Evolutionary conservation across 2,113 vertebrate genomes (phyloP).

Genomic region (Chionodraco myersi): DNA sequence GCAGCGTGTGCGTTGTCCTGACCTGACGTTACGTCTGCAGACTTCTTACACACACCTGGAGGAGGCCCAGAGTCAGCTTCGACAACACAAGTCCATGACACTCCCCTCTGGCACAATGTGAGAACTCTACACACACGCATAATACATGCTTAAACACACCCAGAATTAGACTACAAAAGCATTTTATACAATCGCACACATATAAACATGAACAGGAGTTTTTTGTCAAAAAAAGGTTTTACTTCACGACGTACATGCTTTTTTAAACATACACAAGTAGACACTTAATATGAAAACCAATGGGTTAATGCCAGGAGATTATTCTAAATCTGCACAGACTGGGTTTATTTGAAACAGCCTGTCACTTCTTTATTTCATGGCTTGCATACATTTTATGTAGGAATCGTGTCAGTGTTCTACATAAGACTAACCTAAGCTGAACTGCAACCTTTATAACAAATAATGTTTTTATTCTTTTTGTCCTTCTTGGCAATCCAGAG

Average conservation of each 20-base stretch:
- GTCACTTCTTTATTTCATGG: constrained; percentile 34
- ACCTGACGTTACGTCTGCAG: constrained; percentile 84
- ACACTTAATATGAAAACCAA: constrained; percentile 52
- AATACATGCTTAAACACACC: not conserved
- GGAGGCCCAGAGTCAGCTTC: constrained; percentile 79
- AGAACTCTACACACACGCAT: constrained; percentile 60
- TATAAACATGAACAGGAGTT: not conserved
- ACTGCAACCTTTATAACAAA: constrained; percentile 3
- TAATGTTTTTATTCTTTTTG: constrained; percentile 73
- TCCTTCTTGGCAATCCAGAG: constrained; percentile 83
- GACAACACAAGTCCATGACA: constrained; percentile 70
- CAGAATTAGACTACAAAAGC: not conserved
- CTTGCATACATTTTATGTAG: constrained; percentile 57
- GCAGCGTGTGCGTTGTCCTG: constrained; percentile 87
- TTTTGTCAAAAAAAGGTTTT: not conserved
- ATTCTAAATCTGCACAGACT: constrained; percentile 82
- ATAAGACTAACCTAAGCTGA: not conserved
- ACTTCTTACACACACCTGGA: constrained; percentile 81
- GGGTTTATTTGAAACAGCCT: constrained; percentile 63
- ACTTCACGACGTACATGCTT: not conserved
- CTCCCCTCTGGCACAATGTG: constrained; percentile 79
- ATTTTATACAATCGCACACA: not conserved
- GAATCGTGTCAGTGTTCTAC: not conserved
- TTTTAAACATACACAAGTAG: not conserved
- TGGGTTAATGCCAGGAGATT: constrained; percentile 82